Percentiles rank a stretch among this genome's conserved stretches.
These are phyloP conservation scores for Haliclona indistincta DNA, from an alignment of 37 sponge, comb jelly and placozoan species.

Conservation along the genomic window DNA sequence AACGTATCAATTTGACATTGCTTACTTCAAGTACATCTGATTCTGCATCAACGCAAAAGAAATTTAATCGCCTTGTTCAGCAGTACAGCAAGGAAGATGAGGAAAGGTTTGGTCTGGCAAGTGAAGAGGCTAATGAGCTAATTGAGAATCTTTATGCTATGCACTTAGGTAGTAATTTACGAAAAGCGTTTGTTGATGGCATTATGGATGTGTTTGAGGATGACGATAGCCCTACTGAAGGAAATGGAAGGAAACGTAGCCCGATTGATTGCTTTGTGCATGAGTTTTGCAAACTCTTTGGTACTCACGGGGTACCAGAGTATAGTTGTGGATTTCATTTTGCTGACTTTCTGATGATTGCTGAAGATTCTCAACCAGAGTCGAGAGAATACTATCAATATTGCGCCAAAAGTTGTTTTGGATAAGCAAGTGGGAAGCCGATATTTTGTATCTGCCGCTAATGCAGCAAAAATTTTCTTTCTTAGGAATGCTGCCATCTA, in stretches of 20 bases:
- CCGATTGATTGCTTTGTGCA: neutral
- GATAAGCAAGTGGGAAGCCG: slow-evolving; percentile 49
- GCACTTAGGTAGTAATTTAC: slow-evolving; percentile 31
- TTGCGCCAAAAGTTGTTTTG: neutral
- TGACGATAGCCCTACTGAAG: neutral
- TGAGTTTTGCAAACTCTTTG: slow-evolving; percentile 26
- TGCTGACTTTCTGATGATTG: neutral
- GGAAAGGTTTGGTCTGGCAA: neutral
- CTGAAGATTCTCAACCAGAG: neutral
- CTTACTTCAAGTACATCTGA: slow-evolving; percentile 3
- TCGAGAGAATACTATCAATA: neutral
- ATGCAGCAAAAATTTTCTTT: slow-evolving; percentile 32
- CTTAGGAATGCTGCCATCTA: slow-evolving; percentile 42
- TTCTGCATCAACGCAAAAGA: slow-evolving; percentile 10
- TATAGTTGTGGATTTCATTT: neutral
- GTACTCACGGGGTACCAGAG: slow-evolving; percentile 6
- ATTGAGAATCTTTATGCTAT: slow-evolving; percentile 29
- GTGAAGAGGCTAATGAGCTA: slow-evolving; percentile 4
- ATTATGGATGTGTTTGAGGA: neutral
- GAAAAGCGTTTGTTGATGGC: slow-evolving; percentile 33
- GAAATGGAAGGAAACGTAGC: neutral
- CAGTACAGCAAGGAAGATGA: neutral
- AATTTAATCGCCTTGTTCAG: neutral
- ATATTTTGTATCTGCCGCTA: slow-evolving; percentile 56
- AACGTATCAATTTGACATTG: slow-evolving; percentile 15